A percentile compares a stretch with the other conserved stretches of the same genome.
These are phyloP conservation scores for Dicyrtomina minuta DNA, from an alignment of 2,888 invertebrate genomes.

Conservation along the genomic window DNA sequence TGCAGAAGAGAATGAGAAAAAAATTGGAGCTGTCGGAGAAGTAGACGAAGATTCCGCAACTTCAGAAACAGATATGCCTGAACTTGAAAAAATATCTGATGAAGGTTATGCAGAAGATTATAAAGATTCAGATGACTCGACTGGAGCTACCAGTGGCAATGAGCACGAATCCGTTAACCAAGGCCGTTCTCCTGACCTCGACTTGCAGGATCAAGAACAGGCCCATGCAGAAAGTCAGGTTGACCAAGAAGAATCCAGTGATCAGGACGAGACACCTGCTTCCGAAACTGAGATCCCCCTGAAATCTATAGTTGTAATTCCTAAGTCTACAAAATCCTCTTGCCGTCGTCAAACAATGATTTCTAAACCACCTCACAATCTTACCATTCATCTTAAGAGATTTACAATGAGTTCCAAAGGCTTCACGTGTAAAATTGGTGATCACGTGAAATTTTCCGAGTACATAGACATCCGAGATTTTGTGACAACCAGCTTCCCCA, in stretches of 20 bases:
- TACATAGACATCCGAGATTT: conserved; percentile 28
- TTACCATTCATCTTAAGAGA: conserved; percentile 92
- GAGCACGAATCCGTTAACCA: not conserved
- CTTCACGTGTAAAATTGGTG: conserved; percentile 78
- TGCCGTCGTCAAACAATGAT: conserved; percentile 72
- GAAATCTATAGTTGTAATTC: conserved; percentile 7
- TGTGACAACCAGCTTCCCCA: conserved; percentile 7
- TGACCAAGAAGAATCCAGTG: conserved; percentile 8
- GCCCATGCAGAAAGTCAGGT: not conserved
- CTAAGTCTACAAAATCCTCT: conserved; percentile 57
- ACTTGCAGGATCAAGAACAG: not conserved
- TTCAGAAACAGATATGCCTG: conserved; percentile 31
- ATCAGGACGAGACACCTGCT: not conserved
- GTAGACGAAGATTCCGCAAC: conserved; percentile 12
- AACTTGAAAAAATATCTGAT: conserved; percentile 37
- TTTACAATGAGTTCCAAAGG: conserved; percentile 77
- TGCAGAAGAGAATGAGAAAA: conserved; percentile 32
- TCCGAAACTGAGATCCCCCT: conserved; percentile 1
- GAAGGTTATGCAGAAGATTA: conserved; percentile 52
- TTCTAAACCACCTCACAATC: conserved; percentile 85
- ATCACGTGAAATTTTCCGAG: conserved; percentile 76
- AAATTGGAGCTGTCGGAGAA: not conserved
- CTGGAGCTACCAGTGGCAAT: not conserved
- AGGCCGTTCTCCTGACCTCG: too few species aligned
- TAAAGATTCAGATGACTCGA: conserved; percentile 26